Evolutionary conservation across 1,140 invertebrate genomes (phyloP), one percentile per base, ranked within the genome.

Genomic region (Mercenaria mercenaria): DNA sequence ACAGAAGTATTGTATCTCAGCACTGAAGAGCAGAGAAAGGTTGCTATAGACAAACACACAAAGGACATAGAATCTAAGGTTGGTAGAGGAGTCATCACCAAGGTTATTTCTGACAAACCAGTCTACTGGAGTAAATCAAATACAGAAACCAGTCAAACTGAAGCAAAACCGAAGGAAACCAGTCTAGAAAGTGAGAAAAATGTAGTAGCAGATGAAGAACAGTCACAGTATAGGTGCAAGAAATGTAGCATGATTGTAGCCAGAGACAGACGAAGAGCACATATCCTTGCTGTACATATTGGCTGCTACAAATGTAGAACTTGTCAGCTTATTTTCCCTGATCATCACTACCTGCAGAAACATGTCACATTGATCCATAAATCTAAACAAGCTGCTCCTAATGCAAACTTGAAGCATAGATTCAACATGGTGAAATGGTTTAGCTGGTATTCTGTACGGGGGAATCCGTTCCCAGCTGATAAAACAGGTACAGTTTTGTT

Each of bases 41-140:
- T 72, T 72, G 67, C 67, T 8, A 69, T 83, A 47, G 64, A 41
- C 34, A 83, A 41, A 50, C 52, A 61, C 32, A 67, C 81, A 0
- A 61, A 83, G 37, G 81, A 83, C 29, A 67, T 83, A 50, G 81
- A 83, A 61, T 69, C 61, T 50, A 83, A 69, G 34, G 64, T 83
- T 39, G 64, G 64, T 47, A 41, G 81, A 50, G 81, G 61, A 0
- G 13, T 15, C 1, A 61, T 83, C 0, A 43, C 43, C 13, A 79
- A 56, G 32, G 50, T 52, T 18, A 56, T 79, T 0, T 79, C 76
- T 1, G 2, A 10, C 32, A 37, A 34, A 3, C 26, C 47, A 18
- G 11, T 18, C 18, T 79, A 79, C 50, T 79, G 76, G 76, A 52
- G 47, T 50, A 72, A 72, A 37, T 72, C 67, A 8, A n/a, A 39